phyloP scores from a whole-genome alignment of 1,140 invertebrate genomes.

The Andricus grossulariae region DNA sequence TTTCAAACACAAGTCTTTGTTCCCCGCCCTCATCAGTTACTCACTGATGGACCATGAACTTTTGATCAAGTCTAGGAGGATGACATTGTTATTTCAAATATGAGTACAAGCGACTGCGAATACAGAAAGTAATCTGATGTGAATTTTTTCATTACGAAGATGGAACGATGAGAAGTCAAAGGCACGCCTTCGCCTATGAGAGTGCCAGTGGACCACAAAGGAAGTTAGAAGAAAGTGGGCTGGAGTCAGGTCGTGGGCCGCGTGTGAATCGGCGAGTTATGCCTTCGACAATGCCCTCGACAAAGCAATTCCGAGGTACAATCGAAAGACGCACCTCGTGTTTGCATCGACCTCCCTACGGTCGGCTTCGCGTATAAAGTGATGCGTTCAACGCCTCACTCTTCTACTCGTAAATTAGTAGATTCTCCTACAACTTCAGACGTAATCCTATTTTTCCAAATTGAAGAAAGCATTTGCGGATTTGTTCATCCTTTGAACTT shows the following conservation, averaged over 20 bases:
- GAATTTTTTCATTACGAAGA: not conserved
- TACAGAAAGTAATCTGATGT: not conserved
- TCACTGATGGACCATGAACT: not conserved
- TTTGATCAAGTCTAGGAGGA: no score
- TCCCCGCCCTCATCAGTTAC: not conserved
- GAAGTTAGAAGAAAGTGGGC: slow-evolving; percentile 54
- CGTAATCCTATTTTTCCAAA: not conserved
- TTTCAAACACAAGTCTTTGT: not conserved
- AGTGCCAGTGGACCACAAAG: slow-evolving; percentile 17
- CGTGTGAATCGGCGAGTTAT: slow-evolving; percentile 57
- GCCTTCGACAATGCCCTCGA: slow-evolving; percentile 42
- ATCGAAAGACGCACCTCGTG: slow-evolving; percentile 40
- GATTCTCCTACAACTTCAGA: not conserved
- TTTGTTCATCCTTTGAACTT: no score
- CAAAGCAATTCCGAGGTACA: slow-evolving; percentile 41
- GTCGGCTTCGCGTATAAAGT: slow-evolving; percentile 25
- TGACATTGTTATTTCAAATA: slow-evolving; percentile 1
- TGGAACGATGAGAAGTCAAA: slow-evolving; percentile 31
- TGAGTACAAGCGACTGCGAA: not conserved
- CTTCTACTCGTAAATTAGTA: slow-evolving; percentile 25
- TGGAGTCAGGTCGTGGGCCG: slow-evolving; percentile 54
- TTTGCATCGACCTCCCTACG: slow-evolving; percentile 7
- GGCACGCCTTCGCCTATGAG: slow-evolving; percentile 25
- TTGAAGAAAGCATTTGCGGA: no score
- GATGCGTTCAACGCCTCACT: slow-evolving; percentile 28